phyloP scores from a whole-genome alignment of 2,797 vertebrate genomes.

The Bucorvus abyssinicus region DNA sequence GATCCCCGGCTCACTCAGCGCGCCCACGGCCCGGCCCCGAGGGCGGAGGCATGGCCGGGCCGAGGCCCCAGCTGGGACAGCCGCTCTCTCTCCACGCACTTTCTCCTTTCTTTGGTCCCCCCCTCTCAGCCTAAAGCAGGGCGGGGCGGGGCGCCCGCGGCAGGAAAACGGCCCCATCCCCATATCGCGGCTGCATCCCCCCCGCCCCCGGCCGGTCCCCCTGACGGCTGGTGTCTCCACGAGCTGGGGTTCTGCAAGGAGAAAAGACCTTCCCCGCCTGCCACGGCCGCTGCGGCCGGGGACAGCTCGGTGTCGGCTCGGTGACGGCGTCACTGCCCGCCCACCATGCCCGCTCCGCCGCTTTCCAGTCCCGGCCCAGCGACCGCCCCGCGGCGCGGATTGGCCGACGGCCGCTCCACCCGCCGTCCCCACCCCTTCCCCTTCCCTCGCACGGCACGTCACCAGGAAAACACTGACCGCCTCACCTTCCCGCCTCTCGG shows the following conservation, averaged over 20 bases:
- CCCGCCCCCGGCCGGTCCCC: too few relatives aligned
- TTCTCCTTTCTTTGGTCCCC: too few relatives aligned
- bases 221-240: neutral
- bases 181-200: neutral
- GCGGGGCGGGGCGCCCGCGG: neutral
- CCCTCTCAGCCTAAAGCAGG: neutral
- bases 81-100: neutral
- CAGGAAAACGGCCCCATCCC: too few relatives aligned
- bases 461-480: fast-evolving
- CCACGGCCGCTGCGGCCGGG: neutral
- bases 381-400: fast-evolving
- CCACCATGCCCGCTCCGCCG: fast-evolving
- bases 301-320: too few relatives aligned
- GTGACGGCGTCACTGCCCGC: fast-evolving
- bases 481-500: fast-evolving
- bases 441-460: neutral
- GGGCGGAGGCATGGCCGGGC: too few relatives aligned
- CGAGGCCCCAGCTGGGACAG: too few relatives aligned
- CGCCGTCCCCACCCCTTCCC: neutral
- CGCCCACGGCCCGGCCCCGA: neutral
- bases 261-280: too few relatives aligned
- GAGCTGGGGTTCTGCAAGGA: fast-evolving
- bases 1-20: neutral
- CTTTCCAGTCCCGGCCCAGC: neutral
- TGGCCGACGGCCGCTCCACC: fast-evolving